These are phyloP conservation scores for Bursaphelenchus mucronatus DNA, from an alignment of 1,140 invertebrate species.

Conservation along the genomic window DNA sequence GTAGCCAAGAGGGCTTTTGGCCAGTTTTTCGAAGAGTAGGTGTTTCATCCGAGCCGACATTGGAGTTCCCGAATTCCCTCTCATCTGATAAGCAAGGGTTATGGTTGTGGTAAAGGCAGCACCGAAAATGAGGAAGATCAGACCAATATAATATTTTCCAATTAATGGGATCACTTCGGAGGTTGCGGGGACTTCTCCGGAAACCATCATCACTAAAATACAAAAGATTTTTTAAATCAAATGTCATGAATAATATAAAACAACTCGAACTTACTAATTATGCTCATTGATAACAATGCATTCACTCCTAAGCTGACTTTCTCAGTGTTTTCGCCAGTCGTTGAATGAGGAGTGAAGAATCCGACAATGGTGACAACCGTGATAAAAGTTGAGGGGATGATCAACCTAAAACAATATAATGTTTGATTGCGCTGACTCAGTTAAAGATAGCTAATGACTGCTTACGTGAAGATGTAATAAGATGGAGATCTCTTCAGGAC, in stretches of 20 bases:
- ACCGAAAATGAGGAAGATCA: constrained; percentile 53
- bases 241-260: neutral
- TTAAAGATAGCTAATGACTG: neutral
- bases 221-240: neutral
- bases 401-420: constrained; percentile 29
- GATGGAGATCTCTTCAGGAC: constrained; percentile 42
- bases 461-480: constrained; percentile 48
- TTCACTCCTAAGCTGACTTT: constrained; percentile 52
- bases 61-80: constrained; percentile 46
- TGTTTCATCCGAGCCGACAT: constrained; percentile 41
- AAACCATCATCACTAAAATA: constrained; percentile 51
- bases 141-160: constrained; percentile 53
- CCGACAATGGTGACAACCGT: constrained; percentile 51
- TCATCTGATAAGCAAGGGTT: constrained; percentile 51
- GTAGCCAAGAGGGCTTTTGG: constrained; percentile 39
- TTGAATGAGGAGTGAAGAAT: constrained; percentile 51
- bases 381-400: constrained; percentile 48
- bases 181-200: constrained; percentile 52
- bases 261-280: constrained; percentile 33
- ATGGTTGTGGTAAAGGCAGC: constrained; percentile 55
- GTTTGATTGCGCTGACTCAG: too few relatives aligned
- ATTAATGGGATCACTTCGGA: constrained; percentile 53
- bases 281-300: constrained; percentile 51
- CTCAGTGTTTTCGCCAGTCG: constrained; percentile 51
- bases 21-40: constrained; percentile 48